These are phyloP conservation scores for Sialia sialis DNA, from an alignment of 2,113 vertebrate genomes.

Conservation along the genomic window DNA sequence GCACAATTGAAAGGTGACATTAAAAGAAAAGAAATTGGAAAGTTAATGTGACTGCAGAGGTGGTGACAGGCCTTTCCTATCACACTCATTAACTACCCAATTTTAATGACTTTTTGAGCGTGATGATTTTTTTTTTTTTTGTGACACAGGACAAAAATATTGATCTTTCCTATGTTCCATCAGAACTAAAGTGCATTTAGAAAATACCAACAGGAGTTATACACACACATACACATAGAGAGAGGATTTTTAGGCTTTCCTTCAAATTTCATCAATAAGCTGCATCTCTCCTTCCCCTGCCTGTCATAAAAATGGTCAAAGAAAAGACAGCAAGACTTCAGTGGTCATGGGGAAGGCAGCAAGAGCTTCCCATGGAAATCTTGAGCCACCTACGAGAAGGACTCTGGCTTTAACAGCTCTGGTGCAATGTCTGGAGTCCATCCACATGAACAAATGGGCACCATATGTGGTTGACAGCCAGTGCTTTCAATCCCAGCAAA, in stretches of 20 bases:
- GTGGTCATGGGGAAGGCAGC: neutral
- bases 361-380: neutral
- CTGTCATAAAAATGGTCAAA: neutral
- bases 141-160: neutral
- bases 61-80: neutral
- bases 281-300: neutral
- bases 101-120: neutral
- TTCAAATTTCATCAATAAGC: neutral
- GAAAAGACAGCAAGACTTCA: neutral
- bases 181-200: neutral
- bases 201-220: neutral
- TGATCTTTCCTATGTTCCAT: neutral
- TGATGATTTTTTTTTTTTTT: neutral
- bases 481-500: neutral
- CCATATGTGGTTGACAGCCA: neutral
- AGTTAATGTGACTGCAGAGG: neutral
- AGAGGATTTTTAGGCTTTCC: neutral
- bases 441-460: constrained; percentile 21
- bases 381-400: neutral
- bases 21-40: constrained; percentile 34
- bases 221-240: neutral
- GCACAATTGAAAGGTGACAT: constrained; percentile 11
- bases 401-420: neutral
- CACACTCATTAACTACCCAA: neutral
- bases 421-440: neutral